These are phyloP conservation scores for Leguminivora glycinivorella DNA, from an alignment of 1,140 invertebrate genomes.

Conservation along the genomic window DNA sequence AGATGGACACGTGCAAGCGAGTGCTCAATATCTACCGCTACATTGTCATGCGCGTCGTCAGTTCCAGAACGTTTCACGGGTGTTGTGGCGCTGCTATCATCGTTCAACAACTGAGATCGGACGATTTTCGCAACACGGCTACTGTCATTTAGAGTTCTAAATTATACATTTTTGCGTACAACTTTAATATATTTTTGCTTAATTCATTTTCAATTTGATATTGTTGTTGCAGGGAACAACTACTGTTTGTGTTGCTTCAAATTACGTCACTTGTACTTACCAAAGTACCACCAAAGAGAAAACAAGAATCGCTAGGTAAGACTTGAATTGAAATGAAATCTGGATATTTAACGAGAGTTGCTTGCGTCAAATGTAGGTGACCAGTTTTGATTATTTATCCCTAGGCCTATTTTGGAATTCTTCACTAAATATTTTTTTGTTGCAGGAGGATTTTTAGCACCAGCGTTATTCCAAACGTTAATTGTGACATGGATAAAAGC, in stretches of 20 bases:
- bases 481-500: slow-evolving; percentile 99
- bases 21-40: slow-evolving; percentile 98
- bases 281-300: slow-evolving; percentile 86
- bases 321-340: no score
- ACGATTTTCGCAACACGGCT: no score
- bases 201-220: slow-evolving; percentile 36
- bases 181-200: not conserved
- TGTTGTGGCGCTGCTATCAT: no score
- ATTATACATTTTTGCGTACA: no score
- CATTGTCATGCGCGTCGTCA: slow-evolving; percentile 97
- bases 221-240: slow-evolving; percentile 86
- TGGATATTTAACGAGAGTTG: no score
- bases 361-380: no score
- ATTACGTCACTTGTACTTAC: slow-evolving; percentile 95
- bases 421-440: slow-evolving; percentile 28
- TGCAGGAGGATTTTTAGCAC: slow-evolving; percentile 85
- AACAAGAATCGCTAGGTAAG: slow-evolving; percentile 87
- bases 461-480: slow-evolving; percentile 96
- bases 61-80: slow-evolving; percentile 85
- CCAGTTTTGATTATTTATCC: no score
- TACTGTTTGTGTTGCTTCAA: slow-evolving; percentile 92
- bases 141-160: no score
- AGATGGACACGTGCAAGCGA: slow-evolving; percentile 97
- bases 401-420: no score
- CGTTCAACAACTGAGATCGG: no score